A percentile compares a stretch with the other conserved stretches of the same genome.
These are phyloP conservation scores for Alsophila aescularia DNA, from an alignment of 2,888 invertebrate species.

Conservation along the genomic window DNA sequence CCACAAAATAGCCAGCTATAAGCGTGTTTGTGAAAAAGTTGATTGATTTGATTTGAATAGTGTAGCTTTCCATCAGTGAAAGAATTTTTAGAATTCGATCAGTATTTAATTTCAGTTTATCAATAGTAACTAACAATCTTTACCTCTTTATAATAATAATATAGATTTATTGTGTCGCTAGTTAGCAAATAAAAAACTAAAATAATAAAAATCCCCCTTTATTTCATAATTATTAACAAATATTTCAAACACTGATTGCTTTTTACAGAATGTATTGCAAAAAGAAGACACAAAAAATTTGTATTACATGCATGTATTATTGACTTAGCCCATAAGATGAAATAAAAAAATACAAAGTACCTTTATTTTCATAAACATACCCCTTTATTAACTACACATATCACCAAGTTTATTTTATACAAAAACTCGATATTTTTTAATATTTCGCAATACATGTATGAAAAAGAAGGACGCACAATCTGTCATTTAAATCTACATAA, in stretches of 20 bases:
- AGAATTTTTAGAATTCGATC: too few species aligned
- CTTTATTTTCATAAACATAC: conserved; percentile 24
- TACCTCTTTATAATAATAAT: too few species aligned
- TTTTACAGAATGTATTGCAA: conserved; percentile 24
- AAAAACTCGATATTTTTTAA: not conserved
- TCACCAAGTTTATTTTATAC: not conserved
- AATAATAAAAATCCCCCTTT: conserved; percentile 59
- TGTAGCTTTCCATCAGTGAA: too few species aligned
- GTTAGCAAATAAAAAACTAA: conserved; percentile 16
- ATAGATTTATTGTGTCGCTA: too few species aligned
- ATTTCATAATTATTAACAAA: conserved; percentile 54
- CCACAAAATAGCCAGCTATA: too few species aligned
- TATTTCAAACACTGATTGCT: conserved; percentile 35
- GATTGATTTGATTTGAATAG: too few species aligned
- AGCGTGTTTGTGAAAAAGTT: too few species aligned
- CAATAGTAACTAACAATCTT: too few species aligned
- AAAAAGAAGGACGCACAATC: conserved; percentile 1
- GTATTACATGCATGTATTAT: conserved; percentile 14
- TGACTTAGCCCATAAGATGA: conserved; percentile 24
- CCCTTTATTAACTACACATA: conserved; percentile 3
- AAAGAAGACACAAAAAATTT: conserved; percentile 12
- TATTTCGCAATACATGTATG: conserved; percentile 2
- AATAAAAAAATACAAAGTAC: conserved; percentile 20
- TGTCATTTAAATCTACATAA: conserved; percentile 49
- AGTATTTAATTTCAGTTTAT: too few species aligned